Conservation (phyloP, 30 jellyfish, hydroid and myxozoan species). For the Haliclystus octoradiatus region DNA sequence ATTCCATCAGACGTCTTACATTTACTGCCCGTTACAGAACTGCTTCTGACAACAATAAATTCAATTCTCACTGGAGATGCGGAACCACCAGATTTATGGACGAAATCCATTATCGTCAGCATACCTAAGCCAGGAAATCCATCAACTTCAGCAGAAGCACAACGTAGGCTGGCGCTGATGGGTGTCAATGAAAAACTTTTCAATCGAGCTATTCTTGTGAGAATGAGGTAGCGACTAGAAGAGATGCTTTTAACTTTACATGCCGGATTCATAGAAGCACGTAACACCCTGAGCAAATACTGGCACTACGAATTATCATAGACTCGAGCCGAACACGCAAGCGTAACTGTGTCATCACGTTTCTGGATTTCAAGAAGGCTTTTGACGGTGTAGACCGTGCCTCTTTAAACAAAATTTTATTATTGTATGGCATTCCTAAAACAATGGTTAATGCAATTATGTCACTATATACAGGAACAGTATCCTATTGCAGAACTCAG, state of each 20-base stretch:
- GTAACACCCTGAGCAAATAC: background rate
- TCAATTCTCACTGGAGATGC: background rate
- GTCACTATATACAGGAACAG: too few species aligned
- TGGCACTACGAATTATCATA: background rate
- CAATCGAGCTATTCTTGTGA: background rate
- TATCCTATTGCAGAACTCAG: background rate
- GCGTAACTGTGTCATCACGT: background rate
- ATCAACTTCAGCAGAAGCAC: background rate
- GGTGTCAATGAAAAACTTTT: background rate
- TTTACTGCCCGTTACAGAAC: background rate
- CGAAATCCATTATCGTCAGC: background rate
- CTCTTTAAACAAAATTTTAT: too few species aligned
- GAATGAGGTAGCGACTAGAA: background rate
- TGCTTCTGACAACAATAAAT: background rate
- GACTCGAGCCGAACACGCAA: background rate
- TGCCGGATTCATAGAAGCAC: background rate
- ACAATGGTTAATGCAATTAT: too few species aligned
- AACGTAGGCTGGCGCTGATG: background rate
- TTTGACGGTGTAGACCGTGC: background rate
- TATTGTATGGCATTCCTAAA: too few species aligned
- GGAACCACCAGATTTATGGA: background rate
- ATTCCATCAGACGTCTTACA: background rate
- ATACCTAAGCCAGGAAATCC: background rate
- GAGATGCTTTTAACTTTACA: background rate
- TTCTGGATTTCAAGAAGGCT: background rate